Conservation (phyloP, 1,140 invertebrate species). For the Pseudobourletiella spinata region DNA sequence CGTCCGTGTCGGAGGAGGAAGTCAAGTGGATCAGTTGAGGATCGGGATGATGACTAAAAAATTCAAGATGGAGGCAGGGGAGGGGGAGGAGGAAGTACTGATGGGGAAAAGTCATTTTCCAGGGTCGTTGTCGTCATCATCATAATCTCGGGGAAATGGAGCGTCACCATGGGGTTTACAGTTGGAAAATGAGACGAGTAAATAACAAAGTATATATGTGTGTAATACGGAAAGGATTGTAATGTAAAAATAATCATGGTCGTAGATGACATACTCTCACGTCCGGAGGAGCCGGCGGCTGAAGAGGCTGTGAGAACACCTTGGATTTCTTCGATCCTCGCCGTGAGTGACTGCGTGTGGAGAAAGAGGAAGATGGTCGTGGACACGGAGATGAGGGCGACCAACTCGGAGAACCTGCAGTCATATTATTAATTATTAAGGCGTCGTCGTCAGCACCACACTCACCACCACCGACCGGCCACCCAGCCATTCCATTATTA, state of each 20-base stretch:
- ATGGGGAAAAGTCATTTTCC: not conserved
- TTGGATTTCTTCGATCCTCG: slow-evolving; percentile 36
- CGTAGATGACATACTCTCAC: slow-evolving; percentile 29
- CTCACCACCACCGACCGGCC: no score
- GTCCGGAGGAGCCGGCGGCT: slow-evolving; percentile 20
- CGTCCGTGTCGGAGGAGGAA: no score
- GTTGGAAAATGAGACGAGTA: no score
- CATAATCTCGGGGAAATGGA: not conserved
- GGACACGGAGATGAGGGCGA: slow-evolving; percentile 38
- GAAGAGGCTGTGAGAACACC: slow-evolving; percentile 21
- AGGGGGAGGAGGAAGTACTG: not conserved
- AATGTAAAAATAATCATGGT: no score
- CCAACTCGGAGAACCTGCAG: slow-evolving; percentile 38
- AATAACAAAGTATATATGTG: not conserved
- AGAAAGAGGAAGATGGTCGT: slow-evolving; percentile 39
- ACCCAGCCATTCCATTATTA: no score
- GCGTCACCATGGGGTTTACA: no score
- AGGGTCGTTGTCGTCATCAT: not conserved
- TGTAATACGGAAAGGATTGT: no score
- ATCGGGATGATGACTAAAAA: no score
- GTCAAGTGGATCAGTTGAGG: no score
- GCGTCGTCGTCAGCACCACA: no score
- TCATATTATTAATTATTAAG: no score
- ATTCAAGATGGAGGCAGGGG: no score
- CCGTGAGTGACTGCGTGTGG: slow-evolving; percentile 38